Percentiles rank a stretch among this genome's conserved stretches.
phyloP scores from a whole-genome alignment of 2,113 vertebrate genomes.

The Brachirus orientalis region DNA sequence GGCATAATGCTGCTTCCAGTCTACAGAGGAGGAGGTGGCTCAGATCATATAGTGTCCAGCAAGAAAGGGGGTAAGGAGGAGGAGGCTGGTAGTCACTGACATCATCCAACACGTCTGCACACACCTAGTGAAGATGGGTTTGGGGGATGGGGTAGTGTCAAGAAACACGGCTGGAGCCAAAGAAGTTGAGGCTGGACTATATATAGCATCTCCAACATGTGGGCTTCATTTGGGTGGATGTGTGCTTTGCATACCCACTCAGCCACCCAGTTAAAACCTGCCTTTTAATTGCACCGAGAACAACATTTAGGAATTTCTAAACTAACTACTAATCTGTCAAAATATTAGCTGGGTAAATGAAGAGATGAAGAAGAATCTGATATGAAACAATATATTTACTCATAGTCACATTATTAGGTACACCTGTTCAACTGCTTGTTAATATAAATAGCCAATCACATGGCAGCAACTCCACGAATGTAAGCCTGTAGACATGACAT shows the following conservation, averaged over 20 bases:
- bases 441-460: too few species aligned
- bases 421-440: too few species aligned
- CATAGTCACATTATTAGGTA: too few species aligned
- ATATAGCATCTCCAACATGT: conserved; percentile 81
- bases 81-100: too few species aligned
- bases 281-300: not conserved
- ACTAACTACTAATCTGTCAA: not conserved
- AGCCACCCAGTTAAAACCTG: conserved; percentile 27
- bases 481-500: too few species aligned
- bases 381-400: too few species aligned
- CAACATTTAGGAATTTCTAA: not conserved
- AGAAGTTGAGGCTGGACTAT: conserved; percentile 67
- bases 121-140: conserved; percentile 29
- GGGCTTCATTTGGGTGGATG: conserved; percentile 75
- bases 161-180: conserved; percentile 44
- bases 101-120: conserved; percentile 52
- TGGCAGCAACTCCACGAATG: too few species aligned
- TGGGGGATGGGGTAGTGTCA: not conserved
- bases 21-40: conserved; percentile 19
- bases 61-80: too few species aligned
- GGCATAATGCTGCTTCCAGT: not conserved
- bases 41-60: too few species aligned
- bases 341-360: not conserved
- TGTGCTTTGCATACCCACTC: conserved; percentile 60
- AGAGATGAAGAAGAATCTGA: too few species aligned